phyloP scores from a whole-genome alignment of 2,888 invertebrate genomes.

The Xestia rhomboidea region DNA sequence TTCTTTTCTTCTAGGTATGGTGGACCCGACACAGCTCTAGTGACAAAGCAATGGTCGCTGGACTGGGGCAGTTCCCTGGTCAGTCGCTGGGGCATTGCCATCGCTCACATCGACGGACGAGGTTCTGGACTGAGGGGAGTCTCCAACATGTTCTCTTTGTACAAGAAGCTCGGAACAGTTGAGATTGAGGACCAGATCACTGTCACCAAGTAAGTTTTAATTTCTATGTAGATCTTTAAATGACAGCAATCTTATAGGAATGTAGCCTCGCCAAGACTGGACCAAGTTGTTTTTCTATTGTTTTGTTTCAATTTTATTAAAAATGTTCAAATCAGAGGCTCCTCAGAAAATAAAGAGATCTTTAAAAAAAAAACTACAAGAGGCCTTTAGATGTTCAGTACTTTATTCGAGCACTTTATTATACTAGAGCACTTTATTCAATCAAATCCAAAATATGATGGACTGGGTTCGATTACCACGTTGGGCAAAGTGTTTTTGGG shows the following conservation, averaged over 20 bases:
- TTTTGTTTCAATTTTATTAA: background rate
- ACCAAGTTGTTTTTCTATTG: background rate
- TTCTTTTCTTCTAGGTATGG: slow-evolving; percentile 92
- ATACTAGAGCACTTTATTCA: background rate
- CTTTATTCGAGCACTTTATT: fast-evolving
- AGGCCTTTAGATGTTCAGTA: background rate
- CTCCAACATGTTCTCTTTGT: slow-evolving; percentile 94
- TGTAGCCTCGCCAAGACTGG: background rate
- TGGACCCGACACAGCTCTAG: slow-evolving; percentile 97
- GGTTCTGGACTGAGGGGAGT: slow-evolving; percentile 97
- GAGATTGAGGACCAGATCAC: slow-evolving; percentile 98
- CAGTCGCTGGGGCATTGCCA: slow-evolving; percentile 95
- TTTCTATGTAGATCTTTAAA: background rate
- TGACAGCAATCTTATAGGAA: background rate
- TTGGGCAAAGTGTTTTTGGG: too few relatives aligned
- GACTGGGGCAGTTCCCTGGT: slow-evolving; percentile 97
- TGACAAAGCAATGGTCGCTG: slow-evolving; percentile 94
- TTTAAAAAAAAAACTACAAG: background rate
- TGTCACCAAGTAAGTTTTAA: slow-evolving; percentile 92
- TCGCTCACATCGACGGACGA: slow-evolving; percentile 97
- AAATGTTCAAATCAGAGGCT: background rate
- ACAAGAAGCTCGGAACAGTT: slow-evolving; percentile 95
- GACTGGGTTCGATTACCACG: background rate
- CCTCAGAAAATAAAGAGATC: background rate
- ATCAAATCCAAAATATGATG: background rate